A percentile compares a stretch with the other conserved stretches of the same genome.
Evolutionary conservation across 2,113 vertebrate genomes (phyloP).

Genomic region (Oenanthe melanoleuca): DNA sequence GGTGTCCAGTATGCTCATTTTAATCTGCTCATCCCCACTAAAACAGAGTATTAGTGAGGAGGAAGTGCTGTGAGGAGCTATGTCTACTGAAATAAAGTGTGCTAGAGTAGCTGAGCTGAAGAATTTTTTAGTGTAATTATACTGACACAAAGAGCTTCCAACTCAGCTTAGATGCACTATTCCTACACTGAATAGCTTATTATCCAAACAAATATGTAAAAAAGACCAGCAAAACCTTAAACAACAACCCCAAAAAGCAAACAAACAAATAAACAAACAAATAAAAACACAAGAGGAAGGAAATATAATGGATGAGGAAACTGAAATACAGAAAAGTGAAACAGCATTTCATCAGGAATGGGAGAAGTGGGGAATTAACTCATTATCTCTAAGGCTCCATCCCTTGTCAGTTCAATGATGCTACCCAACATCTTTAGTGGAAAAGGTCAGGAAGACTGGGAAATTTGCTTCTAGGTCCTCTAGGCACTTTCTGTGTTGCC

Average conservation of each 20-base stretch:
- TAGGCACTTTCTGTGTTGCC: neutral
- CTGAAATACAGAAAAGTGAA: neutral
- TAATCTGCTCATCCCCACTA: neutral
- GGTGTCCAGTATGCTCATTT: neutral
- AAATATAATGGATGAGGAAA: neutral
- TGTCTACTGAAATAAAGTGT: neutral
- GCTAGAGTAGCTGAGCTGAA: neutral
- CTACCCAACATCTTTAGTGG: neutral
- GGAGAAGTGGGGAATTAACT: neutral
- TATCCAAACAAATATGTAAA: neutral
- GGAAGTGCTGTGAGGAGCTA: neutral
- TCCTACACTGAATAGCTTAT: neutral
- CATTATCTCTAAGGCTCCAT: neutral
- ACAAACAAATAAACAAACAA: neutral
- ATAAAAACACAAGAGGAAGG: neutral
- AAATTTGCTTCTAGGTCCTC: neutral
- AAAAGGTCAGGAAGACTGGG: neutral
- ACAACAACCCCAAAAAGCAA: neutral
- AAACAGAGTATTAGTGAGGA: neutral
- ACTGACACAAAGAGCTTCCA: neutral
- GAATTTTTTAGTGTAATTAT: neutral
- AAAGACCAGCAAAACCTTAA: neutral
- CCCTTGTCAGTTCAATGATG: neutral
- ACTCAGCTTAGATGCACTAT: neutral
- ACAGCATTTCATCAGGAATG: neutral